Evolutionary conservation across 2,797 vertebrate genomes (phyloP).

Genomic region (Sebastiscus tertius): DNA sequence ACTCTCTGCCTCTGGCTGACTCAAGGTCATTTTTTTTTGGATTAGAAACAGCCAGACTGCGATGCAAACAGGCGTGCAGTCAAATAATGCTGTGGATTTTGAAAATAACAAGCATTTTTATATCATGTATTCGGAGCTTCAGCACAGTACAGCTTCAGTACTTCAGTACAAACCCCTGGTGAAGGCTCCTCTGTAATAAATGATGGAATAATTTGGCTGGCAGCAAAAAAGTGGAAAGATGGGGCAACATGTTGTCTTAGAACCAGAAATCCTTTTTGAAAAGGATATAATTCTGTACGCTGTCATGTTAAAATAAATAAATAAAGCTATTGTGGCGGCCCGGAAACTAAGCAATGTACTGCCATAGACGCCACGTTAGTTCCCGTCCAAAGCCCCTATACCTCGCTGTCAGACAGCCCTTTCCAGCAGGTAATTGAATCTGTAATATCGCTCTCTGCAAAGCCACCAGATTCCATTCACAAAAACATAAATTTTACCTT

Average conservation of each 20-base stretch:
- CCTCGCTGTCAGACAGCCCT: too few species aligned
- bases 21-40: slow-evolving; percentile 45
- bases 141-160: too few species aligned
- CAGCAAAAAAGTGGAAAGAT: slow-evolving; percentile 16
- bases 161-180: neutral
- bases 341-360: too few species aligned
- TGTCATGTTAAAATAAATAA: slow-evolving; percentile 8
- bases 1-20: slow-evolving; percentile 18
- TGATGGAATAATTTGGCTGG: slow-evolving; percentile 16
- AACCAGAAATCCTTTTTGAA: slow-evolving; percentile 22
- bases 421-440: too few species aligned
- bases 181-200: neutral
- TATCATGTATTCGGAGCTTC: neutral
- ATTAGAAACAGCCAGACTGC: slow-evolving; percentile 12
- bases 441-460: too few species aligned
- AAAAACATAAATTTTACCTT: too few species aligned
- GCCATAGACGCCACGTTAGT: too few species aligned
- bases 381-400: too few species aligned
- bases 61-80: slow-evolving; percentile 8
- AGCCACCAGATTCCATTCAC: too few species aligned
- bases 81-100: slow-evolving; percentile 20
- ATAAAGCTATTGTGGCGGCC: slow-evolving; percentile 41
- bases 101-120: slow-evolving; percentile 30
- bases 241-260: slow-evolving; percentile 1
- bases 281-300: slow-evolving; percentile 4